Evolutionary conservation across 2,888 invertebrate species (phyloP), one percentile per base, ranked within the genome.

Genomic region (Fragum whitleyi): DNA sequence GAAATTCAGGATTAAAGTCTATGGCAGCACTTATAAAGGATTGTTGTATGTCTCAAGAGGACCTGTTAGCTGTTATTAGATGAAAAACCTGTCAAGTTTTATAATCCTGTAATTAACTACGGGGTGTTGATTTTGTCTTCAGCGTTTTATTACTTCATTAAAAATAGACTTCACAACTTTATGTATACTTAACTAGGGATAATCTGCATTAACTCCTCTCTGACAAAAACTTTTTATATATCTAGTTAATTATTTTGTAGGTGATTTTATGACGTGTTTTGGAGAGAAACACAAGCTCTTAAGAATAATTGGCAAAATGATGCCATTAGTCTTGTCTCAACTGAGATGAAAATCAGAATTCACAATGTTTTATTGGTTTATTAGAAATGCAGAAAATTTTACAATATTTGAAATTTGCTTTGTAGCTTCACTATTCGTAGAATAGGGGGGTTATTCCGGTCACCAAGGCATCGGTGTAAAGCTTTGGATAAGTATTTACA

Each of bases 161-260:
- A 47, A 9, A 47, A 14, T n/a, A 47, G 47, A 47, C 47, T 47
- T 47, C 47, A 47, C 47, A 47, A 47, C 47, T 47, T 47, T 47
- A 47, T 47, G 47, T 47, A 47, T 47, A 47, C n/a, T 47, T 47
- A 47, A 47, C 47, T 47, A 36, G 47, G 14, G 47, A 47, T 47
- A 47, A 47, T 14, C 47, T 3, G 16, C 47, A 19, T 47, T 19
- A n/a, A 16, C 47, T 47, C 14, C 5, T 47, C 47, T 47, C 2
- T 47, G 5, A 47, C n/a, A 47, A 47, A 5, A 47, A 14, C n/a
- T 47, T 47, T 47, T 47, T 47, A 47, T 47, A 19, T 9, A 3
- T 19, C 47, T 47, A 19, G 47, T 47, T 47, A 2, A 19, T 47
- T 9, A 47, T 47, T n/a, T 16, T n/a, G 19, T 47, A n/a, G 3